Base-by-base conservation (phyloP, 2,113 vertebrate genomes). In the Alethe diademata region DNA sequence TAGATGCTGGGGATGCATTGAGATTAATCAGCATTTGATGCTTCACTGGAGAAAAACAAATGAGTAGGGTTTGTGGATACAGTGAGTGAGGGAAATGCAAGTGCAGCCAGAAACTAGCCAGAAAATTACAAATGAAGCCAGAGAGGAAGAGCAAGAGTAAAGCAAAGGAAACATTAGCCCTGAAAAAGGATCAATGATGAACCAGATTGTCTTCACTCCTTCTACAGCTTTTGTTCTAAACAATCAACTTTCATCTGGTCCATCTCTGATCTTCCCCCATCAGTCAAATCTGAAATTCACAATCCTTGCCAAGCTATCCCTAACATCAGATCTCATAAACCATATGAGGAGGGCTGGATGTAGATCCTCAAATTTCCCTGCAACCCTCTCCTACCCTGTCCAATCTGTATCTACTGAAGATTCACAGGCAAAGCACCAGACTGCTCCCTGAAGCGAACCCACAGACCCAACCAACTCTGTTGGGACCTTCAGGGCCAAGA, bases 1-100 rank as follows among this genome's bases (percentile, higher is more conserved):
- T 64, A 78, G 82, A 86, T 2, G 8, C 48, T 74, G n/a, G 40
- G 35, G 57, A 86, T 47, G 69, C 51, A 71, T 4, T 74, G 86
- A 84, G 65, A 93, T 94, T 90, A 88, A 90, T 76, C 67, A 86
- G 67, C 7, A 76, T 83, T 80, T 80, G 81, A 93, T 78, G 90
- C 75, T 35, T 83, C 60, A 14, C 42, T 66, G 78, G 16, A 91
- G 71, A 66, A 91, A 89, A 92, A 90, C 85, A 90, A 94, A 78
- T 9, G 67, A 85, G 67, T 14, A 14, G n/a, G 12, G 56, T 57
- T 88, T 93, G 85, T 92, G 56, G 78, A 93, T 64, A 86, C 12
- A 74, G 29, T n/a, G 19, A 71, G 65, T 13, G 56, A 88, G 72
- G 51, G 72, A 85, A 58, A 38, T 4, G 12, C 19, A 47, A 61